Conservation (phyloP, 2,113 vertebrate genomes). For the Cyprinodon variegatus region DNA sequence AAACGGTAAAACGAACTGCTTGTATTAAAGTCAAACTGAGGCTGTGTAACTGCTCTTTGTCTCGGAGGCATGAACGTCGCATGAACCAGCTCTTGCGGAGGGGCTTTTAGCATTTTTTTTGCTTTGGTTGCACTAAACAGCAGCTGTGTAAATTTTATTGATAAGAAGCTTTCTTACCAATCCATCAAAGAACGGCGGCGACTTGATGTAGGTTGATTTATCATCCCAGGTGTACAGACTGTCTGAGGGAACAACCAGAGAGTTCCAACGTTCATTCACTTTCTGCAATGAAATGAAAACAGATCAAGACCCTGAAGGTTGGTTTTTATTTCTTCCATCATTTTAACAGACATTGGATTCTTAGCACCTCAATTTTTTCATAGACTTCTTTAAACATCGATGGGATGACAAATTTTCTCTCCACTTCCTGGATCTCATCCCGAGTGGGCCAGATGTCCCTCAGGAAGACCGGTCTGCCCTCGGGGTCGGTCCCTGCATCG, state of each 20-base stretch:
- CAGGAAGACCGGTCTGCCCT: slow-evolving; percentile 88
- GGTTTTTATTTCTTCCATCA: neutral
- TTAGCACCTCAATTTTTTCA: slow-evolving; percentile 90
- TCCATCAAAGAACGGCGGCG: slow-evolving; percentile 93
- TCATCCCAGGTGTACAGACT: slow-evolving; percentile 92
- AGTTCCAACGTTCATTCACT: slow-evolving; percentile 93
- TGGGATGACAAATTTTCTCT: slow-evolving; percentile 90
- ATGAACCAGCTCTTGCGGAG: no score
- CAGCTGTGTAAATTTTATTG: no score
- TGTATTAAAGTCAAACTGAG: no score
- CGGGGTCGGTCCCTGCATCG: slow-evolving; percentile 79
- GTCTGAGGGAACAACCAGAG: slow-evolving; percentile 86
- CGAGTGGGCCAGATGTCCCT: slow-evolving; percentile 95
- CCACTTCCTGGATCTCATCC: slow-evolving; percentile 92
- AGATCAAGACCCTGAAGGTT: neutral
- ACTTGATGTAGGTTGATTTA: slow-evolving; percentile 96
- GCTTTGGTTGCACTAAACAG: neutral
- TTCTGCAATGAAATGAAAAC: slow-evolving; percentile 77
- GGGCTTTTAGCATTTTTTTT: no score
- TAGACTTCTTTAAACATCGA: slow-evolving; percentile 99
- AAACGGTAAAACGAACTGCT: no score
- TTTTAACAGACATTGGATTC: fast-evolving
- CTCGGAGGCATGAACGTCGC: no score
- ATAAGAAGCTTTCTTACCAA: slow-evolving; percentile 79
- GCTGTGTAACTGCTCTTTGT: no score